Evolutionary conservation across 2,113 vertebrate species (phyloP).

Genomic region (Cricetomys ansorgei): DNA sequence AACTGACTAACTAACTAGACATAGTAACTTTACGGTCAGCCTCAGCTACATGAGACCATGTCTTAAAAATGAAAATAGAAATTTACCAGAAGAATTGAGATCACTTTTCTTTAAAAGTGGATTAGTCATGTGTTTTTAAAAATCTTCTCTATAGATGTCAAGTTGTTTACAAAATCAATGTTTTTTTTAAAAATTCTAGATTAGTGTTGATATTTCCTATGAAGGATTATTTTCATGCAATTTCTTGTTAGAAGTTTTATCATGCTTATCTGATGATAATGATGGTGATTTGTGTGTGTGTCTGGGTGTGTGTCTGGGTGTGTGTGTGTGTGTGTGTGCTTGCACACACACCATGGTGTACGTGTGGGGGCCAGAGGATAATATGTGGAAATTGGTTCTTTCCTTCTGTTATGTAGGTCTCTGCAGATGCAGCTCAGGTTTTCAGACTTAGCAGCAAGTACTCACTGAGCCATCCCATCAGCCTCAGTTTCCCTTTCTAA

Average conservation of each 20-base stretch:
- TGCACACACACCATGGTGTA: neutral
- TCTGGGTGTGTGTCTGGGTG: neutral
- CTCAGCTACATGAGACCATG: neutral
- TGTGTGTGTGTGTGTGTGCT: neutral
- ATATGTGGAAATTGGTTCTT: neutral
- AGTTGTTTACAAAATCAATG: conserved; percentile 11
- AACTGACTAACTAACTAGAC: too few species aligned
- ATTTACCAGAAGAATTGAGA: conserved; percentile 2
- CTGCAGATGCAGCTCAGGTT: neutral
- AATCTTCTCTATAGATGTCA: neutral
- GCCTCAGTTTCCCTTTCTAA: neutral
- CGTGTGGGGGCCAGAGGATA: neutral
- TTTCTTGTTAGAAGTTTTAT: neutral
- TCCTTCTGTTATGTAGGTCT: neutral
- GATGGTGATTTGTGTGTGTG: neutral
- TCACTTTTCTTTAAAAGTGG: neutral
- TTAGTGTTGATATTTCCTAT: conserved; percentile 14
- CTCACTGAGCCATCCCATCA: neutral
- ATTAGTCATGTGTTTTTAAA: neutral
- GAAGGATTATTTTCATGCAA: neutral
- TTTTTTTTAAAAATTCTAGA: neutral
- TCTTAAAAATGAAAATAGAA: neutral
- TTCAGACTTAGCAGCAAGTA: neutral
- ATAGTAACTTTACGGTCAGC: neutral
- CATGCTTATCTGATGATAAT: neutral